Conservation (phyloP, 2,113 vertebrate genomes). For the Lophotis ruficrista region DNA sequence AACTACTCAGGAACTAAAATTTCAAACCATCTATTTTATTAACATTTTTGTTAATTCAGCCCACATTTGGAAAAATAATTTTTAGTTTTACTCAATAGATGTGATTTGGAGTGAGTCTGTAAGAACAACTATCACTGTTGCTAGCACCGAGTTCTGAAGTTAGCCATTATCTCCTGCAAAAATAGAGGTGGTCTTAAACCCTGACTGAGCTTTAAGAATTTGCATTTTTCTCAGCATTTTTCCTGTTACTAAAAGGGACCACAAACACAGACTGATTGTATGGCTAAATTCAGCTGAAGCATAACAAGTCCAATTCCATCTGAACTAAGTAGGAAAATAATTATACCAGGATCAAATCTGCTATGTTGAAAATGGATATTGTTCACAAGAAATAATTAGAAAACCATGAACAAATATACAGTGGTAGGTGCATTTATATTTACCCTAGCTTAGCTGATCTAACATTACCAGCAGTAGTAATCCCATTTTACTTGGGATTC, state of each 20-base stretch:
- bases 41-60: not conserved
- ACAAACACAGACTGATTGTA: not conserved
- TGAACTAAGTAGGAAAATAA: not conserved
- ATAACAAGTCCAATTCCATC: not conserved
- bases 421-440: not conserved
- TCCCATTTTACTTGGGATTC: constrained; percentile 12
- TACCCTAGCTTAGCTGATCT: constrained; percentile 10
- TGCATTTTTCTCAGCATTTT: not conserved
- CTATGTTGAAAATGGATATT: not conserved
- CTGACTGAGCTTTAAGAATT: not conserved
- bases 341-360: not conserved
- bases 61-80: not conserved
- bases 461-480: not conserved
- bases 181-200: not conserved
- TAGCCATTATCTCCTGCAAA: not conserved
- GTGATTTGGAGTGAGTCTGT: not conserved
- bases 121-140: not conserved
- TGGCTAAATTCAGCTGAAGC: not conserved
- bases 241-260: not conserved
- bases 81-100: not conserved
- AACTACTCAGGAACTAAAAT: not conserved
- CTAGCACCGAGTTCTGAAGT: not conserved
- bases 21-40: not conserved
- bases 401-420: constrained; percentile 5
- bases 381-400: constrained; percentile 21